These are phyloP conservation scores for Lepus timidus DNA, from an alignment of 2,113 vertebrate species.

Conservation along the genomic window DNA sequence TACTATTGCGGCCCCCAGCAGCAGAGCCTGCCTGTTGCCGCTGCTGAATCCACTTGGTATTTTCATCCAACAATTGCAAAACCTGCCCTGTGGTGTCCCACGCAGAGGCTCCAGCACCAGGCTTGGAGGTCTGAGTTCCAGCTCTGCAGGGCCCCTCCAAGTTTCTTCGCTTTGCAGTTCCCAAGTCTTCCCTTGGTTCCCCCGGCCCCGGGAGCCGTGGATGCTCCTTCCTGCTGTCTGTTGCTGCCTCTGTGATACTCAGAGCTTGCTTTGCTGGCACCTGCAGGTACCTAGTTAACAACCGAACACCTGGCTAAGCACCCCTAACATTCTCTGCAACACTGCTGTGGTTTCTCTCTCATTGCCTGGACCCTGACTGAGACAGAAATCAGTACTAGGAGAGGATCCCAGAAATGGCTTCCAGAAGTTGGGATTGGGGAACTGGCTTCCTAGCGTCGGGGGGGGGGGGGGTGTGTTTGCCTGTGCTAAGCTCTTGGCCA, in stretches of 20 bases:
- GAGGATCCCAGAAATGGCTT: neutral
- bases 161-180: neutral
- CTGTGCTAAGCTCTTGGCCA: neutral
- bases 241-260: neutral
- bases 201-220: neutral
- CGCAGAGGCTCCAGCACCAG: slow-evolving; percentile 10
- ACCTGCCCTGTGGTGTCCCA: neutral
- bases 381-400: slow-evolving; percentile 27
- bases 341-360: slow-evolving; percentile 23
- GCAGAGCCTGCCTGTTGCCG: neutral
- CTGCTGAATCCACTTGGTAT: neutral
- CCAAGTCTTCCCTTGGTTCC: slow-evolving; percentile 10
- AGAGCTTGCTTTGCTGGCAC: neutral
- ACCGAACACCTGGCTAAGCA: neutral
- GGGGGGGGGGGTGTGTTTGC: neutral
- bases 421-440: slow-evolving; percentile 38
- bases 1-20: neutral
- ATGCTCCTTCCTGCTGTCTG: neutral
- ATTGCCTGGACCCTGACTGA: neutral
- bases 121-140: neutral
- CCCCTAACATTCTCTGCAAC: neutral
- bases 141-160: neutral
- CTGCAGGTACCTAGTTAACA: slow-evolving; percentile 16
- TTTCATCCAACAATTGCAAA: neutral
- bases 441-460: neutral